Conservation (phyloP, 2,888 invertebrate species). For the Campopleginae sp. region DNA sequence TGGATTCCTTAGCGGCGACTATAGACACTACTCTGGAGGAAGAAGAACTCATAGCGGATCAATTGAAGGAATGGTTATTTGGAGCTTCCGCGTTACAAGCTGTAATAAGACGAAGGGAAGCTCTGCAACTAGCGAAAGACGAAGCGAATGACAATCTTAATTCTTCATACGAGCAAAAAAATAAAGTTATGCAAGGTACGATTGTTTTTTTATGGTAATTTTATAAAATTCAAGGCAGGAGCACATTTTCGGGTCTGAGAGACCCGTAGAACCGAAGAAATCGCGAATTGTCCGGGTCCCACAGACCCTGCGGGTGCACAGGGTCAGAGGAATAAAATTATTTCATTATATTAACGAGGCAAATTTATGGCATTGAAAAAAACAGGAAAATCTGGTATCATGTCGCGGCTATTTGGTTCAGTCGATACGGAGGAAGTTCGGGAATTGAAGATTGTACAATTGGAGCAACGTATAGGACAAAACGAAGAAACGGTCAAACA, state of each 20-base stretch:
- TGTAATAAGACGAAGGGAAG: constrained; percentile 90
- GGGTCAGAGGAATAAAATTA: background rate
- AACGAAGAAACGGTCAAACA: constrained; percentile 87
- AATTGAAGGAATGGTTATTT: constrained; percentile 93
- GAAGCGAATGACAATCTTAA: constrained; percentile 88
- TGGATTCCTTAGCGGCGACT: constrained; percentile 90
- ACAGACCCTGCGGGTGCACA: background rate
- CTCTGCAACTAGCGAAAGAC: constrained; percentile 90
- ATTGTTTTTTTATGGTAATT: background rate
- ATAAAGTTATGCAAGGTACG: constrained; percentile 84
- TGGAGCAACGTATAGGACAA: constrained; percentile 89
- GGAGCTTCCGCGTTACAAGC: constrained; percentile 91
- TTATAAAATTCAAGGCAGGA: background rate
- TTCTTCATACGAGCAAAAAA: constrained; percentile 84
- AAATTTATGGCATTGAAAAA: constrained; percentile 1
- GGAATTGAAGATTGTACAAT: constrained; percentile 88
- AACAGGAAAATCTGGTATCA: constrained; percentile 88
- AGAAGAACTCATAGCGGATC: constrained; percentile 93
- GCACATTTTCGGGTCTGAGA: background rate
- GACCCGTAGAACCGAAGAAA: background rate
- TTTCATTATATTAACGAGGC: background rate
- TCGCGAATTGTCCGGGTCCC: background rate
- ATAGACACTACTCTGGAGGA: constrained; percentile 92
- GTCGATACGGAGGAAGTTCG: constrained; percentile 91
- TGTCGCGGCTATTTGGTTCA: constrained; percentile 90